Base-by-base conservation (phyloP, 2,888 invertebrate genomes). In the Hypolimnas misippus region DNA sequence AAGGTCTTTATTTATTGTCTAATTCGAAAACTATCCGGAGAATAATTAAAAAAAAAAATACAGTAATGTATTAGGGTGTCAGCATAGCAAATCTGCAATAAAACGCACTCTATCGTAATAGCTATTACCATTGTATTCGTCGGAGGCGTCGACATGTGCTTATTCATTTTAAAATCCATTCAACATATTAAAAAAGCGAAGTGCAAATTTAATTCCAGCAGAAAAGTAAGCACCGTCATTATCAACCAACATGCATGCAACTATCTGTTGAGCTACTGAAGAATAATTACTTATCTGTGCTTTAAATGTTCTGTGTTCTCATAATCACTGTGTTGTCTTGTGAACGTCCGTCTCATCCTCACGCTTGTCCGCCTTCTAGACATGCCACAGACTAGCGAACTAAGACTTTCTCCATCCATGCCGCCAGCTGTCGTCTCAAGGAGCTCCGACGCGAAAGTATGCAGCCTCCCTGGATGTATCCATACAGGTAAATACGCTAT, bases 401-500 rank as follows among this genome's bases (percentile, higher is more conserved):
- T 91, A 76, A 82, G 81, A 78, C 76, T 89, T 76, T 86, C 89
- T 67, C 87, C 87, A 70, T 80, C 89, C 74, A 77, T 83, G 78
- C 84, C 88, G 72, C 88, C 89, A 67, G 79, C 81, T 56, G 79
- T 85, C 58, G 65, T 83, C 67, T 74, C 79, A 65, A 86, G 79
- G 65, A 86, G 78, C 65, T 73, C 72, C 16, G 75, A 76, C 0
- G 81, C 85, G 10, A 81, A 89, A 7, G 79, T 96, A 14, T 98
- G 98, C 83, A 92, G 95, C 62, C 93, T 94, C 0, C 92, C 95
- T 8, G 97, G 96, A 73, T 98, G 98, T 86, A 93, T 97, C 56
- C 95, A 96, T 77, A 95, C 96, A 75, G 95, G 95, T 95, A 79
- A 81, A 50, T 12, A 52, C 40, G n/a, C n/a, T n/a, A n/a, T n/a